Evolutionary conservation across 2,797 vertebrate genomes (phyloP), one percentile per base, ranked within the genome.

Genomic region (Hafferia zeledoni): DNA sequence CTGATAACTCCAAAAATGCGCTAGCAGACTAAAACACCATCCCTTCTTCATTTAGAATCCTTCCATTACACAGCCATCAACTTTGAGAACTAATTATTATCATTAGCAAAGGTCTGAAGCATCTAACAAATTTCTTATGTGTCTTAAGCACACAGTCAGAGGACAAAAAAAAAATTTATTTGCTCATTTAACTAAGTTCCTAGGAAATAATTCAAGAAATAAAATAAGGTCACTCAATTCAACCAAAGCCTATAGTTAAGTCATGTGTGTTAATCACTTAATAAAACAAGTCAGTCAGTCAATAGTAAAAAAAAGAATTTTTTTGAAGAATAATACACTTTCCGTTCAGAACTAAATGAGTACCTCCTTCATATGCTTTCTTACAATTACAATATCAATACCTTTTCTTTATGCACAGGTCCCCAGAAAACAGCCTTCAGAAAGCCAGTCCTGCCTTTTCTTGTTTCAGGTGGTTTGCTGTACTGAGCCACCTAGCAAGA

Each of bases 351-450:
- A 87, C 22, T 50, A 65, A 69, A 19, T 15, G 7, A 86, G 35
- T 13, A 88, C 24, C 61, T 82, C 59, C 47, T 93, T 50, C 15
- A 74, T 44, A 75, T 13, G 11, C 43, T 76, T 86, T 44, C 72
- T 81, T 76, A 81, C 9, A 87, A 52, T 33, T 78, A 92, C 33
- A 55, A 56, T 25, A 84, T 46, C 85, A 95, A 89, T 82, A 94
- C 19, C 49, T 94, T 72, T 91, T 56, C 91, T 82, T 93, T 78
- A 88, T 43, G 87, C 6, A 91, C 5, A 88, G 30, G 47, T 84
- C 65, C 72, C 87, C 65, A 20, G n/a, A 90, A 82, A 89, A 56
- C 31, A 83, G 69, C 64, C 72, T 90, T 80, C 84, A 60, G 77
- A 90, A 87, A 87, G 57, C 60, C 82, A 86, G 50, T 55, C 39